These are phyloP conservation scores for Pomacea canaliculata DNA, from an alignment of 2,888 invertebrate species.

Conservation along the genomic window DNA sequence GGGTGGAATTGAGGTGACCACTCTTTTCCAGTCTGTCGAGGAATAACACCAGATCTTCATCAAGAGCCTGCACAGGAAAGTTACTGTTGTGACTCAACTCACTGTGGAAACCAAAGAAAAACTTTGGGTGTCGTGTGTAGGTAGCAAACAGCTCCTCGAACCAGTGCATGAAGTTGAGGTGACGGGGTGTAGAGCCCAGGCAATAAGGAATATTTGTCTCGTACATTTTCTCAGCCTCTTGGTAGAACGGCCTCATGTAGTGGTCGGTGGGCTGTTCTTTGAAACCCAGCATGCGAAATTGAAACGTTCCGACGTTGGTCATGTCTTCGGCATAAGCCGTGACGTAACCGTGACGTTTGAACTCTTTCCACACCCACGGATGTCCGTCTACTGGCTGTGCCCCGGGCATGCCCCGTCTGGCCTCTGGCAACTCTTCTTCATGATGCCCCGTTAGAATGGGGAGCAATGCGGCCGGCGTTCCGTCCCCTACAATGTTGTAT, in stretches of 20 bases:
- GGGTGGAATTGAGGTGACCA: constrained; percentile 81
- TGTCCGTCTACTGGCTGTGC: too few species aligned
- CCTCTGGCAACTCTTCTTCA: too few species aligned
- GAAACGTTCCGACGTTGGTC: constrained; percentile 87
- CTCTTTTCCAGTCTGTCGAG: constrained; percentile 75
- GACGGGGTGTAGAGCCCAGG: constrained; percentile 81
- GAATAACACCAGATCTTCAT: constrained; percentile 76
- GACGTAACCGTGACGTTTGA: too few species aligned
- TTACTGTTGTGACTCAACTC: constrained; percentile 90
- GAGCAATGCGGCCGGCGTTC: constrained; percentile 78
- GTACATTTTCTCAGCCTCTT: constrained; percentile 75
- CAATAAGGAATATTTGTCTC: constrained; percentile 71
- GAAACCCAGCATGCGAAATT: constrained; percentile 90
- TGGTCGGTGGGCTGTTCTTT: constrained; percentile 87
- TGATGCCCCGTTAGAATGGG: constrained; percentile 78
- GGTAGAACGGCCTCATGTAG: constrained; percentile 82
- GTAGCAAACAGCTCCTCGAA: constrained; percentile 74
- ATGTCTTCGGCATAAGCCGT: constrained; percentile 87
- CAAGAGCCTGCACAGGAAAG: constrained; percentile 83
- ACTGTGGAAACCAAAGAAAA: constrained; percentile 88
- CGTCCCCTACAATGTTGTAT: constrained; percentile 71
- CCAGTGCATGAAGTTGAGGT: constrained; percentile 71
- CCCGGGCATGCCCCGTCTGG: too few species aligned
- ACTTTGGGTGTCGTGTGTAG: constrained; percentile 81
- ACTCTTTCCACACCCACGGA: too few species aligned